These are phyloP conservation scores for Girardinus metallicus DNA, from an alignment of 2,797 vertebrate genomes.

Conservation along the genomic window DNA sequence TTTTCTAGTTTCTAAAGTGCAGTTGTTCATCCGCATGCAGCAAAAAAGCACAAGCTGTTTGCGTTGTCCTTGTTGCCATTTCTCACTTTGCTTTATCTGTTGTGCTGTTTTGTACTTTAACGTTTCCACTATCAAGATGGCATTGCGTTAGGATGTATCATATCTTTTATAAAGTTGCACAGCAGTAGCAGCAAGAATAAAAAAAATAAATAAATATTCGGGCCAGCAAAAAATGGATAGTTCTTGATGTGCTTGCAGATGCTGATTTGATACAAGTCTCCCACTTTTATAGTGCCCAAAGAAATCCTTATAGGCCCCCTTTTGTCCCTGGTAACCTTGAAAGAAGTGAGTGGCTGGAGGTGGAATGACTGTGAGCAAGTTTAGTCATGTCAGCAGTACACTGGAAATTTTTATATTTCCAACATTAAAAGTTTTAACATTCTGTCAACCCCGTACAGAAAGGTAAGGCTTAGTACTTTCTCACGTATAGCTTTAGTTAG, in stretches of 20 bases:
- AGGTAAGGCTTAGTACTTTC: not conserved
- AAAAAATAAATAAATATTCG: conserved; percentile 19
- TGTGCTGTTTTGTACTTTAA: conserved; percentile 53
- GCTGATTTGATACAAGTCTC: conserved; percentile 52
- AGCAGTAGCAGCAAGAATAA: conserved; percentile 15
- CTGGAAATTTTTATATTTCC: conserved; percentile 17
- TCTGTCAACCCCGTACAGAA: not conserved
- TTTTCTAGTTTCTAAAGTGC: conserved; percentile 55
- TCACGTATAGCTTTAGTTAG: not conserved
- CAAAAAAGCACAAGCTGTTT: conserved; percentile 57
- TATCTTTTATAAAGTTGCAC: conserved; percentile 59
- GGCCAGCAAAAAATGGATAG: conserved; percentile 31
- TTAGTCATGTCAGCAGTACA: conserved; percentile 42
- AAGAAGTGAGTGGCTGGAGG: conserved; percentile 54
- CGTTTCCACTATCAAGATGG: conserved; percentile 54
- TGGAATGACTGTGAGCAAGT: conserved; percentile 46
- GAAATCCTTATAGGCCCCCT: conserved; percentile 28
- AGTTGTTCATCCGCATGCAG: conserved; percentile 42
- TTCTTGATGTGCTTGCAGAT: conserved; percentile 65
- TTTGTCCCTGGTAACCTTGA: conserved; percentile 66
- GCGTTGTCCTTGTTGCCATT: conserved; percentile 51
- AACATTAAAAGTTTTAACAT: not conserved
- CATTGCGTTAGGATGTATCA: conserved; percentile 61
- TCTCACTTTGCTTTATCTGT: conserved; percentile 62
- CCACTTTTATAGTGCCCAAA: conserved; percentile 37